Conservation (phyloP, 2,113 vertebrate genomes). For the Corythornis vintsioides region DNA sequence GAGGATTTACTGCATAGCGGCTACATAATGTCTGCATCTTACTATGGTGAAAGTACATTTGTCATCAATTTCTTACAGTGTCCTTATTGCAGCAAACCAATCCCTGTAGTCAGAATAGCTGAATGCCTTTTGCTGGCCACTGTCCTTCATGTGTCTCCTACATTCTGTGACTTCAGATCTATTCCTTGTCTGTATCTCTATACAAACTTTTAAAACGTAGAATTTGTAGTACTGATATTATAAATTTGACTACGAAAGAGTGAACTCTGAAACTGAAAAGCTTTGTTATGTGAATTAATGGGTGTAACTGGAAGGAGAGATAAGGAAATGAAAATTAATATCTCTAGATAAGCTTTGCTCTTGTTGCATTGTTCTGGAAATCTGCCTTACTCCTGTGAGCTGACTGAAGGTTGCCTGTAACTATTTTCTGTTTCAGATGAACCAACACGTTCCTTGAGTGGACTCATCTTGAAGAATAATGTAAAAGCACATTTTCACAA, state of each 20-base stretch:
- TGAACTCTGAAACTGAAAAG: neutral
- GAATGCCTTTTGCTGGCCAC: neutral
- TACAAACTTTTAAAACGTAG: neutral
- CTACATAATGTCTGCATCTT: neutral
- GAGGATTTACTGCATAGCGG: neutral
- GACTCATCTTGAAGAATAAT: conserved; percentile 96
- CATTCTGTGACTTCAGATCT: neutral
- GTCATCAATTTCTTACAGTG: neutral
- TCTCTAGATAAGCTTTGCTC: neutral
- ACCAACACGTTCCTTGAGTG: conserved; percentile 92
- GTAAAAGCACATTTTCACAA: conserved; percentile 97
- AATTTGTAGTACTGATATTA: neutral
- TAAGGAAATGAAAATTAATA: neutral
- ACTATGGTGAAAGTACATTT: neutral
- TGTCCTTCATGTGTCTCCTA: neutral
- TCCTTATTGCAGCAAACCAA: neutral
- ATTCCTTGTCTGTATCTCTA: neutral
- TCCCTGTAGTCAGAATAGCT: neutral
- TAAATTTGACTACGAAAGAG: neutral
- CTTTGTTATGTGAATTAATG: neutral
- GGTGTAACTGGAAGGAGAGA: neutral
- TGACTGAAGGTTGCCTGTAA: neutral
- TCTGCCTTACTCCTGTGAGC: neutral
- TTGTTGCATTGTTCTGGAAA: neutral
- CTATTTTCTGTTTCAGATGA: conserved; percentile 82